Evolutionary conservation across 2,888 invertebrate genomes (phyloP), one percentile per base, ranked within the genome.

Genomic region (Polyommatus iphigenia): DNA sequence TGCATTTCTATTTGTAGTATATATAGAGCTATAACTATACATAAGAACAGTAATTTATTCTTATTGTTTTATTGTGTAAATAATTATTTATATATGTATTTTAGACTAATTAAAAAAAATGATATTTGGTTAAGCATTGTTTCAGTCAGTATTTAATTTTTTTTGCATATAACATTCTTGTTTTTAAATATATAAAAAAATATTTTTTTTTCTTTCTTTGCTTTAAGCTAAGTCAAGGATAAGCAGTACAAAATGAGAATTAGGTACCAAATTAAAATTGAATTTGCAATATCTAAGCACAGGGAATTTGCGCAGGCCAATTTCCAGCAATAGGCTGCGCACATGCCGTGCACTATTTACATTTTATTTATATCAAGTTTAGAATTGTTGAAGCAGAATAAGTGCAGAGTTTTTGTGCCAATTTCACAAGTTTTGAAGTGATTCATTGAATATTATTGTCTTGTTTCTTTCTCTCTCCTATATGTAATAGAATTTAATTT

Each of bases 1-100:
- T 72, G 72, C 72, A 72, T 72, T 67, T 67, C 15, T 29, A 67
- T 67, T 67, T 67, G 18, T 67, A 67, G 67, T 24, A 29, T 29
- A 29, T 0, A 67, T 67, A 67, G 18, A 29, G 24, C 24, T 24
- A 6, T 67, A 67, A 62, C 20, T 62, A 67, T 67, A 54, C 20
- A 4, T 67, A 76, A 76, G 57, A 32, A 54, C 10, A 76, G 3
- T 76, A 29, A 67, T 13, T 67, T 24, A 20, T 59, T 59, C 59
- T 20, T 3, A 59, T 59, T 20, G 8, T 8, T 67, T 67, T 3
- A 29, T 29, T 67, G 24, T 67, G 24, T 67, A 67, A 59, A 67
- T 67, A 8, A 59, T 59, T 7, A 59, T 8, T 32, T 3, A 32
- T 6, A 50, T 50, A 54, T 18, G 15, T 18, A 54, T 67, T 20